A percentile compares a stretch with the other conserved stretches of the same genome.
phyloP scores from a whole-genome alignment of 1,140 invertebrate genomes.

The Harlomillsia oculata region DNA sequence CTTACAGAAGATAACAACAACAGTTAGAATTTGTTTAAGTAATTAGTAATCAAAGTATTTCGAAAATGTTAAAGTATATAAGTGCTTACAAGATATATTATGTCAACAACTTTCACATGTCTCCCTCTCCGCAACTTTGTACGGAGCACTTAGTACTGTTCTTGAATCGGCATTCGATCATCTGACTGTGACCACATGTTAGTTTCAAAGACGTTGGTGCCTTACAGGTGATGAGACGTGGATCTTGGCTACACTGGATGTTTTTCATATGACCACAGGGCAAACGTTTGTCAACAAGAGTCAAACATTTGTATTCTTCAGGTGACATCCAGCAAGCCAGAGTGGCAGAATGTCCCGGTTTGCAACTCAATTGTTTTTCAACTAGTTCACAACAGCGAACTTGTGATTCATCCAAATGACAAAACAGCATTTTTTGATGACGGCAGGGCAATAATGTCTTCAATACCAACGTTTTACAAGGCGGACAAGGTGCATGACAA shows the following conservation, averaged over 20 bases:
- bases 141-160: not conserved
- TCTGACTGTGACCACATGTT: not conserved
- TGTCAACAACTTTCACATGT: not conserved
- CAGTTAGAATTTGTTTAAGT: too few species aligned
- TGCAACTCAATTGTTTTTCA: constrained; percentile 23
- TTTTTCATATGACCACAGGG: constrained; percentile 15
- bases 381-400: constrained; percentile 5
- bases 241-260: not conserved
- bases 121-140: not conserved
- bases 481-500: not conserved
- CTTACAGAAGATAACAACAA: too few species aligned
- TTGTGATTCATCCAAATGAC: not conserved
- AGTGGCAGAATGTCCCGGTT: constrained; percentile 20
- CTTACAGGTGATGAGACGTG: not conserved
- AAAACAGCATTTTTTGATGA: not conserved
- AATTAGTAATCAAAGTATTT: too few species aligned
- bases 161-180: not conserved
- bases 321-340: constrained; percentile 4
- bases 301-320: not conserved
- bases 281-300: not conserved
- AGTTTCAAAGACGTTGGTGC: not conserved
- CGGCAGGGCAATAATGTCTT: not conserved
- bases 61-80: too few species aligned
- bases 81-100: too few species aligned
- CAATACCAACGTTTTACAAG: not conserved